A percentile compares a stretch with the other conserved stretches of the same genome.
Evolutionary conservation across 2,888 invertebrate genomes (phyloP).

Genomic region (Habroteleia sp.): DNA sequence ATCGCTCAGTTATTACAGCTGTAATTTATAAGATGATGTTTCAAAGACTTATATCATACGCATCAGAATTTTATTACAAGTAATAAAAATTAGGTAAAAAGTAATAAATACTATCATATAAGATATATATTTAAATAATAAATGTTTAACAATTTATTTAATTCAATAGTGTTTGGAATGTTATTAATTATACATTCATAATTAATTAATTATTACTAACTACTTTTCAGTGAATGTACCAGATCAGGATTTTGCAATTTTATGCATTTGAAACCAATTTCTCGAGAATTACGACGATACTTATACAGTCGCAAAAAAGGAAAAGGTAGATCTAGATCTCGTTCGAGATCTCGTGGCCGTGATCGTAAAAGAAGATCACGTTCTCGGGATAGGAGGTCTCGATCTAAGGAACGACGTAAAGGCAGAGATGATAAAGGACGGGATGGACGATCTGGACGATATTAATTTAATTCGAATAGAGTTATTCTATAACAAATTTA

Average conservation of each 20-base stretch:
- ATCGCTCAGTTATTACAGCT: no score
- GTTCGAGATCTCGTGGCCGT: slow-evolving; percentile 82
- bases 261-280: slow-evolving; percentile 99
- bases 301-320: slow-evolving; percentile 87
- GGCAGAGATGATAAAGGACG: slow-evolving; percentile 79
- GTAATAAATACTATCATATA: no score
- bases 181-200: no score
- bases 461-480: slow-evolving; percentile 79
- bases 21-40: no score
- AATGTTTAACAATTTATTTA: no score
- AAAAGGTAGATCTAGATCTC: slow-evolving; percentile 83
- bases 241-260: slow-evolving; percentile 99
- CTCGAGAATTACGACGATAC: slow-evolving; percentile 93
- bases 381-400: slow-evolving; percentile 78
- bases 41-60: no score
- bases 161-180: no score
- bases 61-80: no score
- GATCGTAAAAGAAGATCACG: slow-evolving; percentile 81
- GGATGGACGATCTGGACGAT: slow-evolving; percentile 82
- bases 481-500: no score
- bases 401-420: slow-evolving; percentile 79
- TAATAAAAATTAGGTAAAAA: no score
- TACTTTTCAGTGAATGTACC: slow-evolving; percentile 92
- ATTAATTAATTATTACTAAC: no score
- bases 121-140: no score